phyloP scores from a whole-genome alignment of 1,140 invertebrate genomes.

The Apocrypta bakeri region DNA sequence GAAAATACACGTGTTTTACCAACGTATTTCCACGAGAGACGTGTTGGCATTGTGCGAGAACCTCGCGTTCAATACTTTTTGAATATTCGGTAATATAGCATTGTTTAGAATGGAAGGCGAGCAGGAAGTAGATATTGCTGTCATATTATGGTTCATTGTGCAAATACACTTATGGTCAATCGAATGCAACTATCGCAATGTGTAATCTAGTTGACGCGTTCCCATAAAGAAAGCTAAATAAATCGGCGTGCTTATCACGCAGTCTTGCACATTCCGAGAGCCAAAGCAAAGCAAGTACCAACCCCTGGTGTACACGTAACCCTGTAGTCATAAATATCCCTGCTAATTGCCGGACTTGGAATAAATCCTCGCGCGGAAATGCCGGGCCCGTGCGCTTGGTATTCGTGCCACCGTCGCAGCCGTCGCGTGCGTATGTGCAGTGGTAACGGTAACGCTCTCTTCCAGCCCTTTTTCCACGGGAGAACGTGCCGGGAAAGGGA shows the following conservation, averaged over 20 bases:
- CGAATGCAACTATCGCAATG: no score
- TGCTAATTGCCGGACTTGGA: constrained; percentile 60
- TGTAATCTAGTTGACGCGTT: neutral
- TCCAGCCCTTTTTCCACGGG: constrained; percentile 22
- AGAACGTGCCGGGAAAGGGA: constrained; percentile 37
- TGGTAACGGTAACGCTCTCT: neutral
- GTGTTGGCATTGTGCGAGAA: neutral
- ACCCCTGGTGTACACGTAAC: constrained; percentile 36
- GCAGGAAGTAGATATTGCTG: no score
- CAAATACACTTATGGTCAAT: no score
- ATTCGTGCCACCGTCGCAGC: neutral
- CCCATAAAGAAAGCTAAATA: no score
- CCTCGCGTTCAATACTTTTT: no score
- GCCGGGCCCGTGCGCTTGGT: constrained; percentile 55
- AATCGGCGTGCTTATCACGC: no score
- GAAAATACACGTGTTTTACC: neutral
- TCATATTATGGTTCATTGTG: no score
- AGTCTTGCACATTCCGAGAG: no score
- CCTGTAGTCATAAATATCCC: constrained; percentile 58
- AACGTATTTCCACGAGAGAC: neutral
- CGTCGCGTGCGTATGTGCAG: constrained; percentile 13
- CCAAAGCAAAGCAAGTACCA: neutral
- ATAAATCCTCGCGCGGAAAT: constrained; percentile 61
- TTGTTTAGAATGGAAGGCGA: no score
- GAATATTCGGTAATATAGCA: no score